Evolutionary conservation across 2,113 vertebrate genomes (phyloP).

Genomic region (Rhynchomys soricoides): DNA sequence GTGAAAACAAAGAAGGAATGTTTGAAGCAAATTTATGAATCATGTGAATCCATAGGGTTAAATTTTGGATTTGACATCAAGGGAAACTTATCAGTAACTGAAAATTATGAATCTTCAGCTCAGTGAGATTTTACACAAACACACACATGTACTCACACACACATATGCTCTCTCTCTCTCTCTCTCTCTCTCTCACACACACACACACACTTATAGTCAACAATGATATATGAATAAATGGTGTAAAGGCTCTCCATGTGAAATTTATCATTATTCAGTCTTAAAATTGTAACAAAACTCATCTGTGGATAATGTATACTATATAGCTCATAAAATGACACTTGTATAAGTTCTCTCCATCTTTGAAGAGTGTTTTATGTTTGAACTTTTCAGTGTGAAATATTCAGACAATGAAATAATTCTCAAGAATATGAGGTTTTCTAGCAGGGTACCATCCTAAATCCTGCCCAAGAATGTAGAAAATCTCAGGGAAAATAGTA

Average conservation of each 20-base stretch:
- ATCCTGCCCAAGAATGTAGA: not conserved
- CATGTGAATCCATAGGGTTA: not conserved
- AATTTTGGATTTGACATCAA: not conserved
- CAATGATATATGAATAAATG: not conserved
- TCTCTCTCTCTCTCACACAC: not conserved
- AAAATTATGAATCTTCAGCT: not conserved
- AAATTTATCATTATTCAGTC: not conserved
- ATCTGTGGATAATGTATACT: not conserved
- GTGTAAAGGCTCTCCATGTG: not conserved
- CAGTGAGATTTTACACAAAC: not conserved
- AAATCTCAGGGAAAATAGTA: not conserved
- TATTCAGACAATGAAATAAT: not conserved
- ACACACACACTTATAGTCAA: not conserved
- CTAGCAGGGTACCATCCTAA: not conserved
- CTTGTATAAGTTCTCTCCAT: not conserved
- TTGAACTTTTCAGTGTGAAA: not conserved
- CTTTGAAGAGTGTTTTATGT: not conserved
- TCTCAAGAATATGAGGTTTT: not conserved
- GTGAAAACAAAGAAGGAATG: not conserved
- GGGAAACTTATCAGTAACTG: not conserved
- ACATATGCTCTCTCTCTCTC: not conserved
- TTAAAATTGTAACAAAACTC: not conserved
- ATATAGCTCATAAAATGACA: not conserved
- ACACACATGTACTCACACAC: not conserved
- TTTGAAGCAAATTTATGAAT: not conserved